phyloP scores from a whole-genome alignment of 2,797 vertebrate species.

The Cynodonichthys magdalenae region DNA sequence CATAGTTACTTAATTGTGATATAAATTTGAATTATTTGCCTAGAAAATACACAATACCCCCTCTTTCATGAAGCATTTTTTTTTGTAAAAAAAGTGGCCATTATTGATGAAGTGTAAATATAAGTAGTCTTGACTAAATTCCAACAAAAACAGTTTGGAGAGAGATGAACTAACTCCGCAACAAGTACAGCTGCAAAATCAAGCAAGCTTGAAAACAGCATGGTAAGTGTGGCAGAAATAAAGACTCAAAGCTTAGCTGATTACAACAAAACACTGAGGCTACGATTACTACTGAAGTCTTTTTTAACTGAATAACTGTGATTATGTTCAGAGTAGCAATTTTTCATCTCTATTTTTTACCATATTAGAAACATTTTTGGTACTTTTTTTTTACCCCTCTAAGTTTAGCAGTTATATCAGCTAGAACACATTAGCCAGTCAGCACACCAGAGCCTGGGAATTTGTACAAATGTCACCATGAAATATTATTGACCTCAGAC shows the following conservation, averaged over 20 bases:
- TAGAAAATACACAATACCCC: no score
- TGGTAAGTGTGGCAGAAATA: neutral
- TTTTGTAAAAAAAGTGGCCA: no score
- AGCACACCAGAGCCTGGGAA: neutral
- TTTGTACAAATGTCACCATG: conserved; percentile 4
- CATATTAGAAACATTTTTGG: neutral
- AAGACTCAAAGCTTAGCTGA: neutral
- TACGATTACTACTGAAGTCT: neutral
- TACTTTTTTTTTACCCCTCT: neutral
- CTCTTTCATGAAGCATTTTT: no score
- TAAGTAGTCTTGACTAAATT: no score
- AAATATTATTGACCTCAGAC: conserved; percentile 12
- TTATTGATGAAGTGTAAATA: no score
- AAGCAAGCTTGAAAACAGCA: neutral
- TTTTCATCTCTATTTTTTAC: neutral
- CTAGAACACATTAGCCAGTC: neutral
- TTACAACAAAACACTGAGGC: neutral
- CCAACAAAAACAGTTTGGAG: no score
- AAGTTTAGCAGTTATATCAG: neutral
- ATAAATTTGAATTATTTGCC: no score
- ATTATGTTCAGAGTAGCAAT: neutral
- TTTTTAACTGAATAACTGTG: neutral
- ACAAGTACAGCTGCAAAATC: neutral
- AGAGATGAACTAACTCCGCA: neutral
- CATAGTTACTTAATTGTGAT: no score